phyloP scores from a whole-genome alignment of 2,113 vertebrate species.

The Morone chrysops region DNA sequence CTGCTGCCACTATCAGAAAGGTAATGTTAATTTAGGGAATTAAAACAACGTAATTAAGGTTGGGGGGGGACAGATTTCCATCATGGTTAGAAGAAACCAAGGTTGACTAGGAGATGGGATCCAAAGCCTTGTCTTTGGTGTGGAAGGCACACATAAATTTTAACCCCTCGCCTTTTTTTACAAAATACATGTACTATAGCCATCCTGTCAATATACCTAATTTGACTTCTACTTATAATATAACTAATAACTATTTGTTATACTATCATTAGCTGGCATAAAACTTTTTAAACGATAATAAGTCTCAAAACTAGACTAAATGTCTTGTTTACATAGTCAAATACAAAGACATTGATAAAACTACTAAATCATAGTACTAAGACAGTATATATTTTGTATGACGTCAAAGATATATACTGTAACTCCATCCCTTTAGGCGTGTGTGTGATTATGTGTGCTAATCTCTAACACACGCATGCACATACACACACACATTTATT shows the following conservation, averaged over 20 bases:
- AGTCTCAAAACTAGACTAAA: neutral
- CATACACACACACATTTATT: neutral
- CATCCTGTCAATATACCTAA: neutral
- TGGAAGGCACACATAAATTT: too few species aligned
- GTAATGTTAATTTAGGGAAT: neutral
- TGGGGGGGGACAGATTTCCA: too few species aligned
- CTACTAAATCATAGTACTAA: too few species aligned
- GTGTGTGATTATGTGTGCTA: neutral
- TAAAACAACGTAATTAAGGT: neutral
- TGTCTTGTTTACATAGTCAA: too few species aligned
- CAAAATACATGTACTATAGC: too few species aligned
- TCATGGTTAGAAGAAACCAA: too few species aligned
- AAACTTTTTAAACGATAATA: neutral
- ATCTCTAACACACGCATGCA: neutral
- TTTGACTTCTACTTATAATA: neutral
- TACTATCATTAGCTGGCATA: too few species aligned
- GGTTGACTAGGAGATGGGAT: too few species aligned
- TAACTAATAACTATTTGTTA: neutral
- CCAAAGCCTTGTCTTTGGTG: too few species aligned
- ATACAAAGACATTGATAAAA: neutral
- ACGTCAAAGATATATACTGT: neutral
- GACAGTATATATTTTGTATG: neutral
- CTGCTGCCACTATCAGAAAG: neutral
- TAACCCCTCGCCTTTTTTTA: too few species aligned
- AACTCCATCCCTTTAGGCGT: neutral